Base-by-base conservation (phyloP, 64 coral and sea anemone genomes). In the Anthopleura sola region DNA sequence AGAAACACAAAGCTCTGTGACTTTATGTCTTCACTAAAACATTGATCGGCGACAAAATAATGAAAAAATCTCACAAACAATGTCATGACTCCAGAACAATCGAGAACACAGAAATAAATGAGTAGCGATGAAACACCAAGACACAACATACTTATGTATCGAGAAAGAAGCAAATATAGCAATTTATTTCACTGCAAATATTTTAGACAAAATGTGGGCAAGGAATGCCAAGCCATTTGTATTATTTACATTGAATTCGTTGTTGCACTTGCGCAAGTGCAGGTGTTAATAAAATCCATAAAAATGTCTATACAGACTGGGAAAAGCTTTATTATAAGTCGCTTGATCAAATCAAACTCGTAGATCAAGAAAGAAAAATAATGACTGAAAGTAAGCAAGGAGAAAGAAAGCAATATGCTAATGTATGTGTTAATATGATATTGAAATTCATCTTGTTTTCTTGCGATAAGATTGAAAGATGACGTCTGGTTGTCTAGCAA, bases 161-260 rank as follows among this genome's bases (percentile, higher is more conserved):
- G 78, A 81, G 29, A 56, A 83, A 83, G 12, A 19, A 83, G 82
- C 82, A 83, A 83, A 58, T 33, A 56, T 53, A 83, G 82, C 82
- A 83, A n/a, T 83, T 83, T 56, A 56, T 83, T 83, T 60, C 51
- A 83, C 55, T 83, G 82, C 82, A 83, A 83, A 54, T 83, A 28
- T 83, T 44, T 71, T 79, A 48, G 76, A 79, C 55, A 83, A 83
- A 83, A 83, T 71, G 82, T 60, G 10, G 82, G 55, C 82, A 83
- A 24, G 24, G 37, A 40, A 24, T 47, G 76, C 66, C 66, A 44
- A 81, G 19, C 48, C 36, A 34, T 83, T 83, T 83, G 82, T 83
- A 50, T 29, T 83, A 83, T 83, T 56, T 83, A 83, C 82, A 83
- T 60, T 40, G 39, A 40, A 32, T 81, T 81, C 2, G 17, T 53